Evolutionary conservation across 2,797 vertebrate genomes (phyloP).

Genomic region (Pogonophryne albipinna): DNA sequence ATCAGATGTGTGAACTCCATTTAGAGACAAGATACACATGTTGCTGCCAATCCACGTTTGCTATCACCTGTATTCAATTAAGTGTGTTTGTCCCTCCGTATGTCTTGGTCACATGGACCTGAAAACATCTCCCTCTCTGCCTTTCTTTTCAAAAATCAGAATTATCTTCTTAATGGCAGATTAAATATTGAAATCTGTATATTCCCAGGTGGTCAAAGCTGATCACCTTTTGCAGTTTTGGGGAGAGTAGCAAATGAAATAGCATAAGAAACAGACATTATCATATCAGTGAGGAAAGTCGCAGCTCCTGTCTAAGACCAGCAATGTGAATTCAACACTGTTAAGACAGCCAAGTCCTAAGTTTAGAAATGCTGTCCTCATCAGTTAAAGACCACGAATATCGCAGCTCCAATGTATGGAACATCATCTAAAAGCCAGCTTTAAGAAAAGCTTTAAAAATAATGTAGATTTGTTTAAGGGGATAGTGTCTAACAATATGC

Average conservation of each 20-base stretch:
- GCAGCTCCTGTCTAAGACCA: constrained; percentile 4
- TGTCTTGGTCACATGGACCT: not conserved
- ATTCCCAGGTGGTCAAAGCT: not conserved
- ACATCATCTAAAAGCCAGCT: not conserved
- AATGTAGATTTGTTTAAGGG: not conserved
- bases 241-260: not conserved
- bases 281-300: constrained; percentile 1
- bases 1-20: constrained; percentile 55
- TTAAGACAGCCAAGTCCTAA: not conserved
- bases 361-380: constrained; percentile 22
- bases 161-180: not conserved
- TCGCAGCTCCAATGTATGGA: not conserved
- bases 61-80: constrained; percentile 9
- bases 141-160: not conserved
- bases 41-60: constrained; percentile 50
- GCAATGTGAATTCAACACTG: not conserved
- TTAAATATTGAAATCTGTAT: not conserved
- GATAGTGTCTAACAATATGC: not conserved
- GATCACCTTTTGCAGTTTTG: not conserved
- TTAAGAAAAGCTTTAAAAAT: not conserved
- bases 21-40: constrained; percentile 58
- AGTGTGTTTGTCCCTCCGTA: not conserved
- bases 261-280: not conserved
- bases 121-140: not conserved
- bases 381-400: not conserved